Evolutionary conservation across 2,888 invertebrate species (phyloP), one percentile per base, ranked within the genome.

Genomic region (Ceriagrion tenellum): DNA sequence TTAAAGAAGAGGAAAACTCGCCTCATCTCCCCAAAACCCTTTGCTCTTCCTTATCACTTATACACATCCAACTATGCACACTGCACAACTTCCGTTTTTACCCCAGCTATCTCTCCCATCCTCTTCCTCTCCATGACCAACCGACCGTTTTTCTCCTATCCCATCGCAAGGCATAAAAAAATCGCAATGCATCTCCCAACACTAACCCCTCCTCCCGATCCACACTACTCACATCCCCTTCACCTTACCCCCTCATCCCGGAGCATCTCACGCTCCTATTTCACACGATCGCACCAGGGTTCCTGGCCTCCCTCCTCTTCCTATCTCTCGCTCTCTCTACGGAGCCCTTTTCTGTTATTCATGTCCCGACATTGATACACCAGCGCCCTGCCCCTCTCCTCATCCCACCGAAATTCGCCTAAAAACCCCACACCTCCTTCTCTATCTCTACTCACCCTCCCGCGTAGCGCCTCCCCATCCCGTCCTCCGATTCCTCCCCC

Each of bases 341-440:
- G 40, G 89, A 59, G 59, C 59, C 89, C 89, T 89, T 89, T 89
- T 91, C 91, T 63, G 63, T 91, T 91, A 91, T 91, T 91, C 91
- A 91, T 91, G 91, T 63, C 91, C 59, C 26, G 63, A 63, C 93
- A 93, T 93, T 93, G 93, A 93, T 93, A 93, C 93, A 69, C 93
- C 89, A n/a, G 89, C 89, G 30, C 26, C 13, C 35, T 35, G 26
- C 89, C 55, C 88, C 35, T 56, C 59, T 35, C 91, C 69, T 69
- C 74, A 30, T 30, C 56, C 55, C 56, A n/a, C 91, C 23, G 81
- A 81, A 13, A 35, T 81, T 81, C 81, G 40, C 63, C 59, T 12
- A 63, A 89, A 59, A 81, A 81, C 81, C 81, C 81, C 81, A 81
- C 35, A n/a, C 81, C 1, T 20, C 26, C 59, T 59, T 69, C 26